Conservation (phyloP, 1,140 invertebrate species). For the Brachystomella parvula region DNA sequence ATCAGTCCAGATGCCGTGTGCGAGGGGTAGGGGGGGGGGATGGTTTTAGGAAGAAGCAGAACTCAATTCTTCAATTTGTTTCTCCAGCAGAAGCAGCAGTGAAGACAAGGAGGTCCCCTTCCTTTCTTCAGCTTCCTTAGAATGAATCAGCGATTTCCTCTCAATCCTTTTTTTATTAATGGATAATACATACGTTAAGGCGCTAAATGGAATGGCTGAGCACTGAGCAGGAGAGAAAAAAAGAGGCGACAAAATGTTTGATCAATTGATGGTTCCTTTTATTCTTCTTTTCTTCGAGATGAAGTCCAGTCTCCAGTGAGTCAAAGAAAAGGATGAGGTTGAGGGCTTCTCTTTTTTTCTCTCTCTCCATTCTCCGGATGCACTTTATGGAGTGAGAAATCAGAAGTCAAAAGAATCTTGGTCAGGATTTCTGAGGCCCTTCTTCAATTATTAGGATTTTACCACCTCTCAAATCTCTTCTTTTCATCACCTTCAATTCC, state of each 20-base stretch:
- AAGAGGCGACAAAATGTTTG: constrained; percentile 37
- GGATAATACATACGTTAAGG: constrained; percentile 20
- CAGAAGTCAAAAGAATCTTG: not conserved
- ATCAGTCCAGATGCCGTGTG: no score
- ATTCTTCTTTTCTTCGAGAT: no score
- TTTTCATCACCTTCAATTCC: not conserved
- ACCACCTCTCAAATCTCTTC: not conserved
- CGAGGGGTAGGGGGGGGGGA: no score
- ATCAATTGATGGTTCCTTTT: constrained; percentile 36
- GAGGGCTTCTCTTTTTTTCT: not conserved
- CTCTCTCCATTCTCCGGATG: not conserved
- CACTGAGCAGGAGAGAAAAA: constrained; percentile 17
- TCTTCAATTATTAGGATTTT: not conserved
- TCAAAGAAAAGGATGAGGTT: not conserved
- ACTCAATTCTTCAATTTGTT: no score
- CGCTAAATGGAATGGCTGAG: constrained; percentile 27
- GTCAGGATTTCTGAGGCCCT: not conserved
- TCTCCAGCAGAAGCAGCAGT: no score
- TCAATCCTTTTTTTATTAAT: not conserved
- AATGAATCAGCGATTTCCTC: constrained; percentile 36
- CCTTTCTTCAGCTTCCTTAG: no score
- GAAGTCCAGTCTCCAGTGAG: not conserved
- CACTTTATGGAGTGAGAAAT: not conserved
- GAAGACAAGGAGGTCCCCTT: no score
- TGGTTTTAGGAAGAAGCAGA: no score